These are phyloP conservation scores for Liopterus haemorrhoidalis DNA, from an alignment of 2,888 invertebrate species.

Conservation along the genomic window DNA sequence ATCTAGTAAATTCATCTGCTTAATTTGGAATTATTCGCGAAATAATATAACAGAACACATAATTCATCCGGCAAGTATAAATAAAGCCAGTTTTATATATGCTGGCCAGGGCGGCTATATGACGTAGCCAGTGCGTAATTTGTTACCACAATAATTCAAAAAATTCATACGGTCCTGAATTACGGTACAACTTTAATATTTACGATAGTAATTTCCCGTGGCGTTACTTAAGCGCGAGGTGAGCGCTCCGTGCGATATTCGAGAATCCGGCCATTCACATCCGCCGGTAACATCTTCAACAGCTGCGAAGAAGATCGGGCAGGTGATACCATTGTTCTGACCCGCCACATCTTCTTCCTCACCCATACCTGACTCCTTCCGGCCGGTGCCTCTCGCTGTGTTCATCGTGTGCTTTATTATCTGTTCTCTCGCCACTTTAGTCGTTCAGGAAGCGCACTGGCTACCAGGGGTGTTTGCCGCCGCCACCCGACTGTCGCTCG, in stretches of 20 bases:
- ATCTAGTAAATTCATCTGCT: too few relatives aligned
- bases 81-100: constrained; percentile 8
- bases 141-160: constrained; percentile 46
- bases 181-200: constrained; percentile 47
- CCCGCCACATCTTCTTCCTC: constrained; percentile 18
- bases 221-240: not conserved
- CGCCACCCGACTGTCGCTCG: constrained; percentile 39
- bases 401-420: constrained; percentile 42
- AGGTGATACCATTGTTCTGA: constrained; percentile 30
- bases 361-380: constrained; percentile 36
- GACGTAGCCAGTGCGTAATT: constrained; percentile 36
- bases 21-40: too few relatives aligned
- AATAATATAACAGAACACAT: constrained; percentile 12
- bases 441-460: constrained; percentile 39
- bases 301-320: constrained; percentile 26
- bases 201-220: constrained; percentile 35
- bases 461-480: constrained; percentile 17
- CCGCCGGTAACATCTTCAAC: too few relatives aligned
- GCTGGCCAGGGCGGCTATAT: constrained; percentile 6
- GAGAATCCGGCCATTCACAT: too few relatives aligned
- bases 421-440: constrained; percentile 42
- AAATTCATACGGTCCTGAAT: constrained; percentile 44
- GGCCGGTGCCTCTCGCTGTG: constrained; percentile 35
- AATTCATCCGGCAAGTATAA: constrained; percentile 13
- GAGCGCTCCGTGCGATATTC: too few relatives aligned